These are phyloP conservation scores for Neria commutata DNA, from an alignment of 2,888 invertebrate genomes.

Conservation along the genomic window DNA sequence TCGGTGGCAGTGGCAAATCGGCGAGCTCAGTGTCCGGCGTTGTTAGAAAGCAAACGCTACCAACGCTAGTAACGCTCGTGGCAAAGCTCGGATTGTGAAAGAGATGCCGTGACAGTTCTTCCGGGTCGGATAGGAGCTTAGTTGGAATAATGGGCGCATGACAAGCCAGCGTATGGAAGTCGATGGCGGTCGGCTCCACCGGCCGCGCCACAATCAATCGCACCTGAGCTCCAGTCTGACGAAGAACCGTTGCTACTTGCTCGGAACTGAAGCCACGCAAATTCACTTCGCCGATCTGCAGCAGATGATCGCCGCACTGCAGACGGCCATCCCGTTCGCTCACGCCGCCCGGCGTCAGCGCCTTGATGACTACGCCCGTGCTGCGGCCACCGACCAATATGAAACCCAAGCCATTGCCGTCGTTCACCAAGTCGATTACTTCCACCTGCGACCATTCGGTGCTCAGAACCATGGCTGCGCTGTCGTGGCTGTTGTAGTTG, in stretches of 20 bases:
- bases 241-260: conserved; percentile 85
- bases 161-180: conserved; percentile 73
- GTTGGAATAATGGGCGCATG: conserved; percentile 92
- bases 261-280: conserved; percentile 96
- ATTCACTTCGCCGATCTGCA: conserved; percentile 94
- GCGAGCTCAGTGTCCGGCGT: conserved; percentile 56
- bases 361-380: conserved; percentile 98
- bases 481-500: conserved; percentile 7
- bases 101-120: conserved; percentile 85
- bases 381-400: conserved; percentile 97
- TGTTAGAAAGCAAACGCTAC: conserved; percentile 16
- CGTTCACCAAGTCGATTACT: conserved; percentile 96
- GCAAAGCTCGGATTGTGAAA: conserved; percentile 68
- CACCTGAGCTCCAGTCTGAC: conserved; percentile 70
- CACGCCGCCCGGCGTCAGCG: conserved; percentile 94
- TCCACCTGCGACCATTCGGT: conserved; percentile 99
- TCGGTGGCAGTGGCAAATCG: conserved; percentile 58
- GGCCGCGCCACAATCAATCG: conserved; percentile 93
- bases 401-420: conserved; percentile 97
- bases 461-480: conserved; percentile 76
- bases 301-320: conserved; percentile 96
- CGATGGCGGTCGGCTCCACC: conserved; percentile 82
- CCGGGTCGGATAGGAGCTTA: conserved; percentile 87
- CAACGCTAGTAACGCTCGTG: conserved; percentile 59
- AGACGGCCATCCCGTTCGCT: conserved; percentile 95